phyloP scores from a whole-genome alignment of 2,113 vertebrate species.

The Oncorhynchus kisutch region DNA sequence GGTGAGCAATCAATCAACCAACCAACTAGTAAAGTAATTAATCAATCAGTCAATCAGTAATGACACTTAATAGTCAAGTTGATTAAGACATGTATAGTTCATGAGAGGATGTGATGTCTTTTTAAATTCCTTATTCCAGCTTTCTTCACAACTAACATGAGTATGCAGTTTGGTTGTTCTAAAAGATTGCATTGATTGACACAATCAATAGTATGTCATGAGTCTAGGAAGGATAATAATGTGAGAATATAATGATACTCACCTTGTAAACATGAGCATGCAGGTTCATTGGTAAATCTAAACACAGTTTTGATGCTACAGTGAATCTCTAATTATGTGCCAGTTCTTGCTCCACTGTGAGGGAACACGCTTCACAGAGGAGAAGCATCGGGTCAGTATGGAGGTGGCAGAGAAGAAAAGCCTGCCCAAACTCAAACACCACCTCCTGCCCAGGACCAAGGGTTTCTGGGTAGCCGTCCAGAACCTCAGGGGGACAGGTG shows the following conservation, averaged over 20 bases:
- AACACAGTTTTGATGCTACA: not conserved
- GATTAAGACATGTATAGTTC: not conserved
- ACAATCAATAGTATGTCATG: not conserved
- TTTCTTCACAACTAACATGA: not conserved
- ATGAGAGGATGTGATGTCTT: not conserved
- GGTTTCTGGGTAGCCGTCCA: conserved; percentile 91
- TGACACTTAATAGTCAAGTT: not conserved
- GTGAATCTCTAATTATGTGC: conserved; percentile 12
- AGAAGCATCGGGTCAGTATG: conserved; percentile 96
- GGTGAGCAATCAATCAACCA: conserved; percentile 65
- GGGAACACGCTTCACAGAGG: conserved; percentile 91
- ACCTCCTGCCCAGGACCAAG: conserved; percentile 93
- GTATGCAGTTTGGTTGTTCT: not conserved
- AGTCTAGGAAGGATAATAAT: not conserved
- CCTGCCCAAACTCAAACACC: conserved; percentile 90
- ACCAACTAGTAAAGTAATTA: too few relatives aligned
- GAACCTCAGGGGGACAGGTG: conserved; percentile 89
- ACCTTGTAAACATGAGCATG: not conserved
- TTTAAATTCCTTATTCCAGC: too few relatives aligned
- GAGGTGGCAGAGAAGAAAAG: conserved; percentile 93
- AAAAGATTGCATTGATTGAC: not conserved
- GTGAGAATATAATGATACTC: not conserved
- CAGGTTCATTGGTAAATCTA: too few relatives aligned
- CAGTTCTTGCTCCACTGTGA: conserved; percentile 96
- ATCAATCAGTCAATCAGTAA: not conserved